Base-by-base conservation (phyloP, 1,140 invertebrate species). In the Papilio xuthus region DNA sequence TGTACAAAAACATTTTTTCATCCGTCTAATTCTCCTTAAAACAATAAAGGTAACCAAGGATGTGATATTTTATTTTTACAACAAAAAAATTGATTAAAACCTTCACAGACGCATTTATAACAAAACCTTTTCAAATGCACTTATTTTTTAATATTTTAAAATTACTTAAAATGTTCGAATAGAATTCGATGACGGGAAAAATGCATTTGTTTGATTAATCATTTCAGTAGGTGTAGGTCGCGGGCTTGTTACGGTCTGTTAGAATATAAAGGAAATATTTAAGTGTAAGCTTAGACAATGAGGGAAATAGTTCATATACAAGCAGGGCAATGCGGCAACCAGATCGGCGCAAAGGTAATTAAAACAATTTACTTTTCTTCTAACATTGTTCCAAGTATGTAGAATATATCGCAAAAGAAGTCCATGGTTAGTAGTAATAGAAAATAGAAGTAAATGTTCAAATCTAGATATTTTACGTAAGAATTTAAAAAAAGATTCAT, bases 301-400 rank as follows among this genome's bases (percentile, higher is more conserved):
- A 96, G 96, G 93, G 96, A 97, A 96, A 97, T 97, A 83, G 96
- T 97, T 81, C 96, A 97, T 90, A 75, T 75, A 75, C 73, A 75
- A 67, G 60, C 97, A 98, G 91, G 98, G 97, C 92, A 98, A 91
- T 98, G 97, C 92, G 97, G 97, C 81, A 98, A 98, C 93, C 97
- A 98, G 93, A 98, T 98, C 86, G 97, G 97, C 83, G 96, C 97
- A 50, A 98, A 97, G 96, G 97, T 97, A 95, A 93, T 80, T 15
- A 67, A 26, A 20, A 63, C 10, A 73, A 26, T 73, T 77, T 63
- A 12, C 50, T 42, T 75, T 69, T 53, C 20, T 78, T 20, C 13
- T 18, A 20, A 20, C 32, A n/a, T 1, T 60, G 0, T 74, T n/a
- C 18, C 53, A 7, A 32, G 23, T 75, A 44, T 53, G 26, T 73